Percentiles rank a stretch among this genome's conserved stretches.
phyloP scores from a whole-genome alignment of 2,888 invertebrate genomes.

The Tetanocera ferruginea region DNA sequence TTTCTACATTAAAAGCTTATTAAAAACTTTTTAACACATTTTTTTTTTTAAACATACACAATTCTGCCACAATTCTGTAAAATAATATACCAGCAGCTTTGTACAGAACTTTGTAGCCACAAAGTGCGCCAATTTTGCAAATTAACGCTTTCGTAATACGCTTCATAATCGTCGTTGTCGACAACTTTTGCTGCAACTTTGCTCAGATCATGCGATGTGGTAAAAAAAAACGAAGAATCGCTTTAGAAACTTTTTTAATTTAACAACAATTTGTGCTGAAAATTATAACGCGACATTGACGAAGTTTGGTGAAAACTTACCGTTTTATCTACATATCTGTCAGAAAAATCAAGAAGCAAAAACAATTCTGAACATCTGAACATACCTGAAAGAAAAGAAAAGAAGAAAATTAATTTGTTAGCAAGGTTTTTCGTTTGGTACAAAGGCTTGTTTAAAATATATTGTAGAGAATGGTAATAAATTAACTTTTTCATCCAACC shows the following conservation, averaged over 20 bases:
- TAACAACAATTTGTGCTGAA: neutral
- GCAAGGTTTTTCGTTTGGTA: neutral
- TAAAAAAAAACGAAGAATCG: neutral
- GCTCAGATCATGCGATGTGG: neutral
- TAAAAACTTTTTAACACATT: no score
- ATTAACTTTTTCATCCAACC: neutral
- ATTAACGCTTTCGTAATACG: slow-evolving; percentile 27
- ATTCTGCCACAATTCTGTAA: no score
- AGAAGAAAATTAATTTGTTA: neutral
- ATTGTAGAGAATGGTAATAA: neutral
- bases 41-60: no score
- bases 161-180: neutral
- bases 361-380: slow-evolving; percentile 6
- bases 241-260: neutral
- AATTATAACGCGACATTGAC: no score
- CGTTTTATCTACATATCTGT: neutral
- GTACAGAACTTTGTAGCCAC: neutral
- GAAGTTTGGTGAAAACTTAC: neutral
- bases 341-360: neutral
- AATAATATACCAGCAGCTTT: no score
- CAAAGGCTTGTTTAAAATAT: neutral
- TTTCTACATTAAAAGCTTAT: no score
- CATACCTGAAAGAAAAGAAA: slow-evolving; percentile 26
- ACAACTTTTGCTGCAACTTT: neutral
- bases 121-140: slow-evolving; percentile 19